A percentile compares a stretch with the other conserved stretches of the same genome.
phyloP scores from a whole-genome alignment of 2,113 vertebrate genomes.

The Mustelus asterias region DNA sequence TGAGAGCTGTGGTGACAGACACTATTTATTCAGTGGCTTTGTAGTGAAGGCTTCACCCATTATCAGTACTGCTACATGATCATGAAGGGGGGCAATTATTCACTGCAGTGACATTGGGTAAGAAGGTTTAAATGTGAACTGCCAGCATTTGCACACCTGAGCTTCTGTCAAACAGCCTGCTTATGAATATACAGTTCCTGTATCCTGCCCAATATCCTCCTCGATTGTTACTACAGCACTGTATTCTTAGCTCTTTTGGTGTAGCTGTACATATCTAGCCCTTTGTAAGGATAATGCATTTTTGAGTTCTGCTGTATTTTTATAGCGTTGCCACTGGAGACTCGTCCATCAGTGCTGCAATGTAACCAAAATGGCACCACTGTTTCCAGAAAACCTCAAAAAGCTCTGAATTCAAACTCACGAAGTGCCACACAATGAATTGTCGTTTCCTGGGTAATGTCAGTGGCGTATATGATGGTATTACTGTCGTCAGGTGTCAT shows the following conservation, averaged over 20 bases:
- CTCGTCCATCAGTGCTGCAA: not conserved
- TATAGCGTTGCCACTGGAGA: not conserved
- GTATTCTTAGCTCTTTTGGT: not conserved
- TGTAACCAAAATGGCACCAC: not conserved
- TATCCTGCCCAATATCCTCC: not conserved
- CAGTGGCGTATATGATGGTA: not conserved
- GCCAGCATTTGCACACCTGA: conserved; percentile 30
- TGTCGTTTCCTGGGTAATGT: not conserved
- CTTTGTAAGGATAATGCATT: not conserved
- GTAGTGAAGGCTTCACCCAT: conserved; percentile 32
- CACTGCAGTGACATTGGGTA: conserved; percentile 24
- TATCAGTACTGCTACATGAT: conserved; percentile 27
- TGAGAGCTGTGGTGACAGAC: conserved; percentile 27
- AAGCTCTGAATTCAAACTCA: not conserved
- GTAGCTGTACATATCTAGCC: not conserved
- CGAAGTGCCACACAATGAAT: not conserved
- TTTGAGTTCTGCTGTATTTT: not conserved
- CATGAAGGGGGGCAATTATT: conserved; percentile 34
- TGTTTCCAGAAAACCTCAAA: not conserved
- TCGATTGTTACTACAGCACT: not conserved
- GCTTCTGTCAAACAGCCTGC: conserved; percentile 9
- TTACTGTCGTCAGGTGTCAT: not conserved
- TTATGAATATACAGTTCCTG: conserved; percentile 29
- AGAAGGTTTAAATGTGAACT: conserved; percentile 30
- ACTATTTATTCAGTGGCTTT: conserved; percentile 34